Evolutionary conservation across 1,140 invertebrate genomes (phyloP), one percentile per base, ranked within the genome.

Genomic region (Drosophila kurseongensis): DNA sequence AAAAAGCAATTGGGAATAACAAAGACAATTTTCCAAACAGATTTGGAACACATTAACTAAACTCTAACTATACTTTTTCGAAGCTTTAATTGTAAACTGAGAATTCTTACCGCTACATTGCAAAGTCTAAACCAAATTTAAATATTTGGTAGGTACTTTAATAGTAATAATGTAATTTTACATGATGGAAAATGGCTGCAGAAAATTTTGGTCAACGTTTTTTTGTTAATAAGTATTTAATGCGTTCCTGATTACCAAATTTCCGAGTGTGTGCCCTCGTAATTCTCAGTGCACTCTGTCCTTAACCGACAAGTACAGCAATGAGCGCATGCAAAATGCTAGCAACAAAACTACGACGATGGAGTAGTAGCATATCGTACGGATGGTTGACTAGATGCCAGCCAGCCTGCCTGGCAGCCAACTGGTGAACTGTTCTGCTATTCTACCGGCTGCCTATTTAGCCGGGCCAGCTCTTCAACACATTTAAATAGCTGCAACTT

Each of bases 401-500:
- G 35, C 6, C 47, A n/a, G 41, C 1, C 47, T 32, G 50, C 60
- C 18, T 74, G 67, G 47, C 67, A 61, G 71, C 55, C 51, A 69
- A 69, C 65, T 72, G 68, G 65, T 69, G 68, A 68, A 65, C 65
- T 51, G 65, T 42, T 66, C 23, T 48, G 63, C 59, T 50, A 50
- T 68, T 65, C 60, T 65, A 42, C 45, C 38, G 32, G 42, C 51
- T 55, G 50, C 66, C 63, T 69, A 68, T 52, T 61, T 62, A 60
- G 18, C 47, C 41, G 35, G 40, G 36, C 55, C 45, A 56, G 41
- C 74, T 63, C 80, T 82, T 80, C 67, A 88, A 80, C 83, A 78
- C 73, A 88, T 84, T 84, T 84, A 83, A 88, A 89, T 72, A 80
- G 77, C 84, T 89, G 73, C 68, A 88, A 77, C 79, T 83, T 76